These are phyloP conservation scores for Vombatus ursinus DNA, from an alignment of 2,113 vertebrate species.

Conservation along the genomic window DNA sequence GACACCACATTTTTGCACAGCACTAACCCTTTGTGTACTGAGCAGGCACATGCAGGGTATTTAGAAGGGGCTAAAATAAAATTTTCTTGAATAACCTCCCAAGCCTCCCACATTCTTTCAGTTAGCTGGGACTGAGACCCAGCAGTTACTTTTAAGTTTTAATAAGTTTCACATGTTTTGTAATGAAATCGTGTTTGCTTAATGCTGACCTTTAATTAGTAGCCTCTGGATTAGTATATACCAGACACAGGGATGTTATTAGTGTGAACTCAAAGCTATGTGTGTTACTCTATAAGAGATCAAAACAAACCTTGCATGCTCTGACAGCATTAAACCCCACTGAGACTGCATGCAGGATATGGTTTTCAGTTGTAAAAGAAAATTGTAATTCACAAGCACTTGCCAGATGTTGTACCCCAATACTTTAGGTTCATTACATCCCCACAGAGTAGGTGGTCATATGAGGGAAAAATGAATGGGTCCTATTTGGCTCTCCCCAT, in stretches of 20 bases:
- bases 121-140: conserved; percentile 77
- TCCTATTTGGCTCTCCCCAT: conserved; percentile 33
- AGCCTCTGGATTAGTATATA: conserved; percentile 83
- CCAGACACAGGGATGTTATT: conserved; percentile 83
- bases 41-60: conserved; percentile 74
- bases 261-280: conserved; percentile 83
- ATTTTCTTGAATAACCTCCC: conserved; percentile 76
- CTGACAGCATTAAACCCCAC: conserved; percentile 84
- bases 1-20: conserved; percentile 73
- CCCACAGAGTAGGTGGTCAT: conserved; percentile 81
- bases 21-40: conserved; percentile 76
- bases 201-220: conserved; percentile 87
- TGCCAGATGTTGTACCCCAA: conserved; percentile 84
- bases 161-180: conserved; percentile 86
- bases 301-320: conserved; percentile 85
- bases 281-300: conserved; percentile 85
- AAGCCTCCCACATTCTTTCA: conserved; percentile 77
- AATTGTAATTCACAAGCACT: conserved; percentile 85
- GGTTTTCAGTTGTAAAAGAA: conserved; percentile 88
- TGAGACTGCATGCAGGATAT: conserved; percentile 84
- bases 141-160: conserved; percentile 83
- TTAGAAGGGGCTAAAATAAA: conserved; percentile 81
- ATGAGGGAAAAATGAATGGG: conserved; percentile 71
- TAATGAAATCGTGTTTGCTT: conserved; percentile 83
- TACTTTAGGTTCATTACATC: conserved; percentile 78